Base-by-base conservation (phyloP, 1,140 invertebrate species). In the Macrobrachium rosenbergii region DNA sequence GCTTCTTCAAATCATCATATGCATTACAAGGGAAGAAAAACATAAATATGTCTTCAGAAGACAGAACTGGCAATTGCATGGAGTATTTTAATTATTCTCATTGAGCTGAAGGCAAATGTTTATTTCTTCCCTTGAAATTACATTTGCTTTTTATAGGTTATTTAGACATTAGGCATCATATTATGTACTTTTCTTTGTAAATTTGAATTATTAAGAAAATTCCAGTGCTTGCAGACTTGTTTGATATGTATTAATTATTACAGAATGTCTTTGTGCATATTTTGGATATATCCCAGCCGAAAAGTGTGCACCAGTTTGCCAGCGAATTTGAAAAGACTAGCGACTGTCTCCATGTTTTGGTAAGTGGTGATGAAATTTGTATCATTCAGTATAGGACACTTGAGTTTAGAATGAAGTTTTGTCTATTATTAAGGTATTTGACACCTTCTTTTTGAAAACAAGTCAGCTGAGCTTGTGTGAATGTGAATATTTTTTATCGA, bases 211-310 rank as follows among this genome's bases (percentile, higher is more conserved):
- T 37, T 37, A 37, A 3, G 28, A 3, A 37, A 37, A 37, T 37
- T 1, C 28, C 3, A 37, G 1, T 37, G 28, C 28, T 37, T 37
- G 3, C 28, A 37, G 64, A 67, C 3, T 69, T 69, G 64, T 69
- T 28, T 69, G 8, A 69, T 28, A 3, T 5, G 0, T 19, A 28
- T 77, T 58, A 19, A 11, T 76, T 16, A 37, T 73, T 58, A 73
- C 77, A 88, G 88, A 80, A 85, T 89, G 89, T 93, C n/a, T 89
- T 91, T 86, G 89, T 93, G 14, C 93, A 94, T 90, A 90, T 92
- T 60, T 78, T 93, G n/a, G 93, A 94, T 87, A 89, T 93, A 89
- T 92, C 92, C 1, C 90, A 92, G 82, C 92, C 93, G 21, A 90
- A 88, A 87, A 91, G 92, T 89, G 92, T 94, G 73, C 89, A 89